A percentile compares a stretch with the other conserved stretches of the same genome.
These are phyloP conservation scores for Tachyglossus aculeatus DNA, from an alignment of 2,797 vertebrate genomes.

Conservation along the genomic window DNA sequence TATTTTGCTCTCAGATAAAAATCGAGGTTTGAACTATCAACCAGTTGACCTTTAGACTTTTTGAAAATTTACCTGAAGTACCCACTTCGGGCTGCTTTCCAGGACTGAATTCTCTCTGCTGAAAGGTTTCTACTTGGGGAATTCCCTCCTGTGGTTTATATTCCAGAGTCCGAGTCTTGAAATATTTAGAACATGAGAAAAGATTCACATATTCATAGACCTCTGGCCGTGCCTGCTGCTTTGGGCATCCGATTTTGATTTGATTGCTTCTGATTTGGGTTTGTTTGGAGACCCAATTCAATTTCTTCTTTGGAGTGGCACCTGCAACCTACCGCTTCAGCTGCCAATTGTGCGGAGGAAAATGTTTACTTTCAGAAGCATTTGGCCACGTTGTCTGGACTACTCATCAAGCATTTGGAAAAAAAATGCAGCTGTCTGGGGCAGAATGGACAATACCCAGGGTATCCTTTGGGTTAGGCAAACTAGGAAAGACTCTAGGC, in stretches of 20 bases:
- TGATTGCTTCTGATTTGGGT: too few species aligned
- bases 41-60: too few species aligned
- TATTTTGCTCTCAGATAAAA: too few species aligned
- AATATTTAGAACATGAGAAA: not conserved
- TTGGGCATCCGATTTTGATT: not conserved
- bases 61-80: not conserved
- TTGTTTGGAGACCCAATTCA: not conserved
- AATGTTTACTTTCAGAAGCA: too few species aligned
- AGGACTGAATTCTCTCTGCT: not conserved
- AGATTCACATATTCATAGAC: not conserved
- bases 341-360: not conserved
- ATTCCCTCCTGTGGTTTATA: not conserved
- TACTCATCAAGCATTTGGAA: too few species aligned
- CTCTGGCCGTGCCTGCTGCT: conserved; percentile 3
- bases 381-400: too few species aligned
- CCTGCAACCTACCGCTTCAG: not conserved
- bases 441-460: too few species aligned
- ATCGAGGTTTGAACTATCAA: too few species aligned
- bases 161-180: not conserved
- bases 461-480: too few species aligned
- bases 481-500: too few species aligned
- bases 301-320: not conserved
- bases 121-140: not conserved
- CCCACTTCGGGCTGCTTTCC: not conserved
- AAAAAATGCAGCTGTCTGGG: too few species aligned